Base-by-base conservation (phyloP, 1,140 invertebrate genomes). In the Cataglyphis hispanica region DNA sequence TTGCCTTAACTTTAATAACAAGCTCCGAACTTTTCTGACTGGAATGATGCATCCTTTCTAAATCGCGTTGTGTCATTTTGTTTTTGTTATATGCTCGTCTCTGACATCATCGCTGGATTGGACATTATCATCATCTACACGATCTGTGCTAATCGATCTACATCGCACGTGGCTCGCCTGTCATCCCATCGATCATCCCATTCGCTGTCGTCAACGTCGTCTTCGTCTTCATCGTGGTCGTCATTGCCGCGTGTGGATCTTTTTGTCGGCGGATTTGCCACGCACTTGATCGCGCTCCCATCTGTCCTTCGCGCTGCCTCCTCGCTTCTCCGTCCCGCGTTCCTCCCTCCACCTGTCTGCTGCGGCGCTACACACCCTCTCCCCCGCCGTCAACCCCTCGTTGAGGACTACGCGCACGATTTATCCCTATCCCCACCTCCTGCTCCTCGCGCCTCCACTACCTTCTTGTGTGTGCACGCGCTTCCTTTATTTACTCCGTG, bases 401-500 rank as follows among this genome's bases (percentile, higher is more conserved):
- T 66, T 87, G 19, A 43, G 40, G 66, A 64, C 87, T 81, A 67
- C 50, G 86, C 86, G 76, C 88, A 66, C 88, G 60, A 84, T 84
- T 86, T 86, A 31, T 87, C 86, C 83, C 61, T 84, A 87, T 87
- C 91, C 90, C 85, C 83, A 69, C 74, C 34, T 34, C 63, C 25
- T 16, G 25, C 58, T 50, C 61, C 78, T 60, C 67, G 81, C 53
- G 53, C 74, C 61, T 78, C 74, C 34, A 63, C 50, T 72, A 72
- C 74, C 76, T 63, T 88, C 85, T 10, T 6, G 46, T 6, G 46
- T 50, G 46, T 87, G 80, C 92, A 92, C 93, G 91, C 93, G 93
- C 89, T 91, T 90, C 90, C 92, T 92, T 93, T 93, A 93, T 93
- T 93, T 93, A 93, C 93, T 88, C 91, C 88, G 87, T 88, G 87